Percentiles rank a stretch among this genome's conserved stretches.
Conservation (phyloP, 2,888 invertebrate species). For the Ochropleura plecta region DNA sequence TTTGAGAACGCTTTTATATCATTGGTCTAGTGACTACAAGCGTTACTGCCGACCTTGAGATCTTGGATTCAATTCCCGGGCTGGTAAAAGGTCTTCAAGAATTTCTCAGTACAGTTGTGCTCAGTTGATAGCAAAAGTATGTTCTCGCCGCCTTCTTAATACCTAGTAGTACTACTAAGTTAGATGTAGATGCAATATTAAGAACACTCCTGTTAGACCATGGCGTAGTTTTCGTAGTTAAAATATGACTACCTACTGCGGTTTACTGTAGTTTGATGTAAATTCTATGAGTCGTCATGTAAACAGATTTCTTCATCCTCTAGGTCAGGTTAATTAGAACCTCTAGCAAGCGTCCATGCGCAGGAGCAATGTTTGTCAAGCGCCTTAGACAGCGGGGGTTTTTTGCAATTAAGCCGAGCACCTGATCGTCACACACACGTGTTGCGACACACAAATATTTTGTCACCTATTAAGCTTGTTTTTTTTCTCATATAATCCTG, state of each 20-base stretch:
- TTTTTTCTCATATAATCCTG: no score
- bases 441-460: no score
- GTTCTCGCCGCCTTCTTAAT: background rate
- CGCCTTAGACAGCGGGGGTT: background rate
- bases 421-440: no score
- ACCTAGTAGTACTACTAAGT: no score
- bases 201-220: background rate
- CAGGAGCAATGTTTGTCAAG: background rate
- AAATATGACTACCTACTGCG: background rate
- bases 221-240: no score
- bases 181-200: background rate
- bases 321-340: constrained; percentile 24
- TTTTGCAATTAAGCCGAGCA: background rate
- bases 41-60: background rate
- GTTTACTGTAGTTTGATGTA: background rate
- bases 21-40: background rate
- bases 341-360: background rate
- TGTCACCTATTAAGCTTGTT: no score
- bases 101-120: background rate
- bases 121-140: background rate
- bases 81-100: background rate
- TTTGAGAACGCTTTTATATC: background rate
- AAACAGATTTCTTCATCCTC: constrained; percentile 15
- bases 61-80: background rate
- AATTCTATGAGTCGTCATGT: background rate